Base-by-base conservation (phyloP, 2,113 vertebrate species). In the Abramis brama region DNA sequence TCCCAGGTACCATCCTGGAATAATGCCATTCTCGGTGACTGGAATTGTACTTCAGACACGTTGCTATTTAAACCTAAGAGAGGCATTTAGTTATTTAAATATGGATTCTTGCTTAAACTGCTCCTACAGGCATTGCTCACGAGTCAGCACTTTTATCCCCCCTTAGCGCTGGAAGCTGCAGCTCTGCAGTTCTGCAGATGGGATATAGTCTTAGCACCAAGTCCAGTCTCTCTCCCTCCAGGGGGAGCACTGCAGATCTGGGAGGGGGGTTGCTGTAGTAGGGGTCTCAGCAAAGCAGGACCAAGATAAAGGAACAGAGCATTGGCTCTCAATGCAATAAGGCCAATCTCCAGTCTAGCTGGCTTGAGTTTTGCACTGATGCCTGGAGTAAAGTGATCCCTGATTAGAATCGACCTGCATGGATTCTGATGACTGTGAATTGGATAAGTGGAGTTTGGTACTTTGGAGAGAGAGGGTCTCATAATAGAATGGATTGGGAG, bases 61-160 rank as follows among this genome's bases (percentile, higher is more conserved):
- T 86, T 87, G 84, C 87, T 85, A 83, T 92, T 92, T 88, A 90
- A 91, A 92, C 89, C 87, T 90, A 79, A 87, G 84, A 87, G 89
- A 91, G 89, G 78, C 74, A 88, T 94, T 95, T 93, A 92, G 91
- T 91, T 92, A 89, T 93, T 93, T 92, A 94, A 94, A 94, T 95
- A 94, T 93, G 92, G 93, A 92, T 94, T 91, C 88, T 90, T 91
- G 91, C 92, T 95, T 93, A 94, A 94, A 94, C 90, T 87, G 90
- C 84, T 93, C 93, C 93, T 93, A 39, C 82, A 93, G 94, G 94
- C 94, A 91, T 91, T 86, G 92, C 91, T 93, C 88, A 73, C 89
- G 89, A 93, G 92, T 92, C 94, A 94, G 91, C 91, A 89, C 89
- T 93, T 93, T 57, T 83, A 82, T 83, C 64, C 27, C 89, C 93